These are phyloP conservation scores for Agrenia bidenticulata DNA, from an alignment of 2,888 invertebrate genomes.

Conservation along the genomic window DNA sequence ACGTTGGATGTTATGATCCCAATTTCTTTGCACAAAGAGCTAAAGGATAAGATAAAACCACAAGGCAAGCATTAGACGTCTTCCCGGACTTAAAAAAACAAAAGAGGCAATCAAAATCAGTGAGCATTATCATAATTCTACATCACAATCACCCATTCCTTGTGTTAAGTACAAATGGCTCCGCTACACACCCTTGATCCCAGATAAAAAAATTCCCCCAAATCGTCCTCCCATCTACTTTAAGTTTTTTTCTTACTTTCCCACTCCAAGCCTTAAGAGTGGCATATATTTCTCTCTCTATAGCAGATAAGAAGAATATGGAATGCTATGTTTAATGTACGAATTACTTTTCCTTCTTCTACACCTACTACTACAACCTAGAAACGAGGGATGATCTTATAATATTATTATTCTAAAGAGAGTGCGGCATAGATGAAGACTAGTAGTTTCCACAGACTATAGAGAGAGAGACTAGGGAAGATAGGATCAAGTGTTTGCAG, in stretches of 20 bases:
- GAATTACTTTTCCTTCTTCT: too few relatives aligned
- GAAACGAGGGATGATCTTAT: slow-evolving; percentile 28
- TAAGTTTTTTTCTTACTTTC: neutral
- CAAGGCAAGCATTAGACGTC: slow-evolving; percentile 3
- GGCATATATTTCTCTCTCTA: too few relatives aligned
- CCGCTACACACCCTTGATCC: slow-evolving; percentile 8
- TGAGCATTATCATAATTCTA: slow-evolving; percentile 19
- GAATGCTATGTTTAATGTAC: too few relatives aligned
- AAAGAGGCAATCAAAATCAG: slow-evolving; percentile 23
- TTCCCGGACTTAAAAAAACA: slow-evolving; percentile 7
- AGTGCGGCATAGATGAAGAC: neutral
- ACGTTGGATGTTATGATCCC: slow-evolving; percentile 5
- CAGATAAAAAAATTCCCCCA: neutral
- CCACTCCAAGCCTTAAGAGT: neutral
- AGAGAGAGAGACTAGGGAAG: neutral
- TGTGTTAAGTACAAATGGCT: slow-evolving; percentile 12
- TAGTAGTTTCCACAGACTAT: neutral
- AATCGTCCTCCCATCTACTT: neutral
- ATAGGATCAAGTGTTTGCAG: neutral
- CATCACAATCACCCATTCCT: slow-evolving; percentile 19
- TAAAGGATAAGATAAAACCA: neutral
- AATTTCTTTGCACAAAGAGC: slow-evolving; percentile 1
- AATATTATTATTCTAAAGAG: slow-evolving; percentile 35
- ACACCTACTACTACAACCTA: too few relatives aligned
- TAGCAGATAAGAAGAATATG: too few relatives aligned